Evolutionary conservation across 2,113 vertebrate genomes (phyloP).

Genomic region (Empidonax traillii): DNA sequence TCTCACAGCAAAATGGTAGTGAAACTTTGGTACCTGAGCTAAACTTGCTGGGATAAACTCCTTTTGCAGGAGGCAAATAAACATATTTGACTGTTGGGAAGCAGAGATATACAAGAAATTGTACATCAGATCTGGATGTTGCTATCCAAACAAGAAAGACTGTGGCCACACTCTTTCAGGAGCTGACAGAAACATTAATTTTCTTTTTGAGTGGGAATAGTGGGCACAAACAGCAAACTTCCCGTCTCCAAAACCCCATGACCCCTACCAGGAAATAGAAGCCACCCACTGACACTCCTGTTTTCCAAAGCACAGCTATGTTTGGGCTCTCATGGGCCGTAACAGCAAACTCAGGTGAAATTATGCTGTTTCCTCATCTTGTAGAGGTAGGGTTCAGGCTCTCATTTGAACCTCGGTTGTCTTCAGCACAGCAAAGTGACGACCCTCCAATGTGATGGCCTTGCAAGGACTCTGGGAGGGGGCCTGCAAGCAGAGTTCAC

Average conservation of each 20-base stretch:
- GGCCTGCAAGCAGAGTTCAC: not conserved
- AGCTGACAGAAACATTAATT: rapidly evolving
- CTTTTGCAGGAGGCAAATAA: not conserved
- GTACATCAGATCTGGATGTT: not conserved
- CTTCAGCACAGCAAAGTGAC: not conserved
- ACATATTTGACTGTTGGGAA: not conserved
- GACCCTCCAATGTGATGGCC: rapidly evolving
- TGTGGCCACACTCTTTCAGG: not conserved
- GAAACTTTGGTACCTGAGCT: not conserved
- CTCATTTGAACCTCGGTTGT: not conserved
- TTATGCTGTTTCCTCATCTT: rapidly evolving
- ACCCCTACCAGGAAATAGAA: not conserved
- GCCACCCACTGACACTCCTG: rapidly evolving
- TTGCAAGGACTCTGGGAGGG: not conserved
- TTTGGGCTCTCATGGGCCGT: rapidly evolving
- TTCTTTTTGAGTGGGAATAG: not conserved
- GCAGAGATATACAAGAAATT: not conserved
- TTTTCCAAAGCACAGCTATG: rapidly evolving
- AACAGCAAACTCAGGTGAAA: not conserved
- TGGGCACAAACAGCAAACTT: not conserved
- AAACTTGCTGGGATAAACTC: not conserved
- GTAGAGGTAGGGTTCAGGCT: not conserved
- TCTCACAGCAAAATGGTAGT: not conserved
- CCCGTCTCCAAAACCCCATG: not conserved
- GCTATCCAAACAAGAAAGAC: not conserved